phyloP scores from a whole-genome alignment of 2,113 vertebrate species.

The Thunnus maccoyii region DNA sequence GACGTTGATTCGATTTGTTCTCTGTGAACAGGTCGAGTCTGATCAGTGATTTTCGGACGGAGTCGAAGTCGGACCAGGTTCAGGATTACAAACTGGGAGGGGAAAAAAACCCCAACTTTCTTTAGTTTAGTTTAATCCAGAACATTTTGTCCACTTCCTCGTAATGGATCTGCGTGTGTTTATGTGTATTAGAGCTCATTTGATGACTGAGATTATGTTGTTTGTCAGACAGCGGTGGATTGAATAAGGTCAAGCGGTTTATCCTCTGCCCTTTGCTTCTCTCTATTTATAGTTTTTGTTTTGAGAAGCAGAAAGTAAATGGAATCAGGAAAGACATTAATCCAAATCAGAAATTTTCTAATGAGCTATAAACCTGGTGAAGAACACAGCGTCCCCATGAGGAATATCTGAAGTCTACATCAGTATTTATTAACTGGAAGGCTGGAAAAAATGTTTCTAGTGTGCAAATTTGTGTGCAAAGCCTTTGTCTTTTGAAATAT shows the following conservation, averaged over 20 bases:
- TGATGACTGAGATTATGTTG: conserved; percentile 16
- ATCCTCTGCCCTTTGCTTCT: conserved; percentile 16
- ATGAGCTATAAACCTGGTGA: not conserved
- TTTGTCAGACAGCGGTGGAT: not conserved
- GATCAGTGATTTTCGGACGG: too few relatives aligned
- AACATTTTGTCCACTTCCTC: conserved; percentile 18
- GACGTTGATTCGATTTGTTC: too few relatives aligned
- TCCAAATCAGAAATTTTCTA: not conserved
- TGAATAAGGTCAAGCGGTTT: not conserved
- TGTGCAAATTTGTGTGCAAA: too few relatives aligned
- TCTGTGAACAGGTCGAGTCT: too few relatives aligned
- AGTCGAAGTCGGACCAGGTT: conserved; percentile 4
- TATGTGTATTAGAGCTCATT: not conserved
- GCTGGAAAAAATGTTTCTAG: too few relatives aligned
- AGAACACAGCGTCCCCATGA: not conserved
- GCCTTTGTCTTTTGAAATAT: too few relatives aligned
- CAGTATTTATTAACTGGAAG: too few relatives aligned
- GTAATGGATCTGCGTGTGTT: conserved; percentile 19
- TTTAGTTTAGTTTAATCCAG: conserved; percentile 26
- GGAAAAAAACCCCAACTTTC: not conserved
- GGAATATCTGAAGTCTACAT: not conserved
- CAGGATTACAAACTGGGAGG: conserved; percentile 15
- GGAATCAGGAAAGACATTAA: not conserved
- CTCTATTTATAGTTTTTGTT: conserved; percentile 44
- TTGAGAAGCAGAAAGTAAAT: conserved; percentile 35